These are phyloP conservation scores for Eulemur macaco DNA, from an alignment of 2,113 vertebrate genomes.

Conservation along the genomic window DNA sequence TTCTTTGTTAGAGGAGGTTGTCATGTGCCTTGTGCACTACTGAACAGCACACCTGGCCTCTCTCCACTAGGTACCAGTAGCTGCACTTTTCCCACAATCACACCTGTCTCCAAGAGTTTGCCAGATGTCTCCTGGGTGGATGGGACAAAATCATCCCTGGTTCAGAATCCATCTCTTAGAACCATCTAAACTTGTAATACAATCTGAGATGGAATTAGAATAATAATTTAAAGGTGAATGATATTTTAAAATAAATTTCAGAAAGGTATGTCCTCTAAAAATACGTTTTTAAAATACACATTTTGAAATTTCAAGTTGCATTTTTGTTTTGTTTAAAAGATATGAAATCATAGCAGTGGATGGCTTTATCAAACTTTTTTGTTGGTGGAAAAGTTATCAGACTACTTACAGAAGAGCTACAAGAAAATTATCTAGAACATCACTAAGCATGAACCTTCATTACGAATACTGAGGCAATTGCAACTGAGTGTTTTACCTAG, in stretches of 20 bases:
- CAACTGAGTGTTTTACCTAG: not conserved
- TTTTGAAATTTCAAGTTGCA: not conserved
- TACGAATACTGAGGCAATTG: not conserved
- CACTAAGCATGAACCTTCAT: not conserved
- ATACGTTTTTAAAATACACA: not conserved
- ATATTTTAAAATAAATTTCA: not conserved
- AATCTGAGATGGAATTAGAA: not conserved
- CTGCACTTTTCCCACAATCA: not conserved
- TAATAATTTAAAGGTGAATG: not conserved
- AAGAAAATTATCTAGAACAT: not conserved
- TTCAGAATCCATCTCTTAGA: not conserved
- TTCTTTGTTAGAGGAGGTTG: not conserved
- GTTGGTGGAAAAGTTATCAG: not conserved
- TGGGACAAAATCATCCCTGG: not conserved
- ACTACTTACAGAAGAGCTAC: not conserved
- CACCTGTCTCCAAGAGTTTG: not conserved
- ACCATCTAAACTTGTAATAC: not conserved
- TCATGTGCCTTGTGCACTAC: not conserved
- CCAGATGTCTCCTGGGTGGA: not conserved
- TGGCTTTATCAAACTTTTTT: not conserved
- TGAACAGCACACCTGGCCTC: not conserved
- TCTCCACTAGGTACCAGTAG: not conserved
- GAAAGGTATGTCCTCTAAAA: not conserved
- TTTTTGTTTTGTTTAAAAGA: not conserved
- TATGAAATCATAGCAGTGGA: not conserved